phyloP scores from a whole-genome alignment of 1,140 invertebrate genomes.

The Lamellibrachia luymesi region DNA sequence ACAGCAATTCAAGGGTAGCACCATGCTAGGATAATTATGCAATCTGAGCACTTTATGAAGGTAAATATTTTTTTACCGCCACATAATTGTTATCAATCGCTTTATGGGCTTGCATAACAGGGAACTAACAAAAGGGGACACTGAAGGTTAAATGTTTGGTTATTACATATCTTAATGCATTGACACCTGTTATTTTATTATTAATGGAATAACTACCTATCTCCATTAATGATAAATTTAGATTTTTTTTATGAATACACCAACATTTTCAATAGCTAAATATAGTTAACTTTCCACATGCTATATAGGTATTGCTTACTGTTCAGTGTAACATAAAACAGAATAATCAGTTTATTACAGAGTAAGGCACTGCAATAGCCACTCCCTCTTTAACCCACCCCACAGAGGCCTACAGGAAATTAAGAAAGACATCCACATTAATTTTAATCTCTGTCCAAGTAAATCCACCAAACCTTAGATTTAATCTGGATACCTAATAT shows the following conservation, averaged over 20 bases:
- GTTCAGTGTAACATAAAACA: background rate
- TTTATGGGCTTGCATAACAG: background rate
- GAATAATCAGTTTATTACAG: background rate
- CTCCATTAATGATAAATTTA: background rate
- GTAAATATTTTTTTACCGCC: background rate
- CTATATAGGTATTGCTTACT: too few species aligned
- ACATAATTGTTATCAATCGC: background rate
- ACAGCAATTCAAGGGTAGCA: background rate
- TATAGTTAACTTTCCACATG: too few species aligned
- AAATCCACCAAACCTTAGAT: background rate
- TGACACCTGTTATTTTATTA: background rate
- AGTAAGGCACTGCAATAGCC: background rate
- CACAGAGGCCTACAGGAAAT: background rate
- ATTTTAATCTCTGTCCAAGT: background rate
- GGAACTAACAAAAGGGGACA: background rate
- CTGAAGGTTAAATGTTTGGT: background rate
- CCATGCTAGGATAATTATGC: background rate
- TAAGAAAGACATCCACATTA: background rate
- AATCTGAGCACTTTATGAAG: background rate
- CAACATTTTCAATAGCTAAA: background rate
- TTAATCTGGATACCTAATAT: background rate
- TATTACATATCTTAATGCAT: background rate
- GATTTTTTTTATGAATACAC: background rate
- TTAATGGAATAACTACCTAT: background rate
- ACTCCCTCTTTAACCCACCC: background rate